Evolutionary conservation across 2,888 invertebrate species (phyloP), one percentile per base, ranked within the genome.

Genomic region (Patella ulyssiponensis): DNA sequence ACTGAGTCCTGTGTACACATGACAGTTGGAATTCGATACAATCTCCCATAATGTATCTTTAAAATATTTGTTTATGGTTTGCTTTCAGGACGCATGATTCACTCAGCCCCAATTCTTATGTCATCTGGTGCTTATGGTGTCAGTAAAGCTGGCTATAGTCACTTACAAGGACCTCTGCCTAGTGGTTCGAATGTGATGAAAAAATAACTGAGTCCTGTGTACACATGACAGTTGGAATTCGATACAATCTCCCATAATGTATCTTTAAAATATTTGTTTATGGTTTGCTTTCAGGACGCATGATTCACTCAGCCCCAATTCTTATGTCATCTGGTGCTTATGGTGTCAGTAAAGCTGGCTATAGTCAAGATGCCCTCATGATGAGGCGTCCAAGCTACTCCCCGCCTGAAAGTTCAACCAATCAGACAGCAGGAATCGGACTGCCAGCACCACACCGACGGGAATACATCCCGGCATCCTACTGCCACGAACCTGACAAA

Each of bases 301-400:
- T 76, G 71, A 71, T 76, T n/a, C 76, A 76, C 23, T 76, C 70
- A 2, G 74, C 77, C 17, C 76, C 76, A 11, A 74, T 73, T 56
- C 72, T 73, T 14, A 73, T 79, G 76, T 72, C 79, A 5, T 51
- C 77, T 5, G 72, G 71, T 14, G 71, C 74, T 27, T n/a, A 51
- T 12, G 52, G 52, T 27, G 44, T 20, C 20, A 20, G n/a, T 64
- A 51, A 44, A 71, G 23, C n/a, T 71, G 79, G 14, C 73, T 85
- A 74, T 81, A 81, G 70, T 80, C 81, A 12, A 80, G 79, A 64
- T 75, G 79, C 17, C 73, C 72, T 69, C 52, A 79, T 56, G 79
- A 81, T 54, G 75, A n/a, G 64, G 14, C 64, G 64, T 64, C 64
- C 64, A 3, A 64, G 64, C 14, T 64, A 64, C 23, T 64, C 64